A percentile compares a stretch with the other conserved stretches of the same genome.
These are phyloP conservation scores for Calosoma granatense DNA, from an alignment of 1,140 invertebrate genomes.

Conservation along the genomic window DNA sequence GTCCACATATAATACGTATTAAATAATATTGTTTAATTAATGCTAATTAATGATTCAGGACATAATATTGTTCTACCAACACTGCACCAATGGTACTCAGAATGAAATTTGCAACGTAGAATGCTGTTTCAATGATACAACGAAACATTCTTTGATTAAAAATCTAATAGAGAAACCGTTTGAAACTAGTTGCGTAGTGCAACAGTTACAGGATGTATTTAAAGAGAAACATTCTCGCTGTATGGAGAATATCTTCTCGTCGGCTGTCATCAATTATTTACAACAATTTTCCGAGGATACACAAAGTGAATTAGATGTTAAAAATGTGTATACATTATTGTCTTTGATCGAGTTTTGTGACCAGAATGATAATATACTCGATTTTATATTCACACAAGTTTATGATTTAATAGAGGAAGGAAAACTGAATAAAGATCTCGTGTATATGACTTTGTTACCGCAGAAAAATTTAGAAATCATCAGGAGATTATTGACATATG, in stretches of 20 bases:
- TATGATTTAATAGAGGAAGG: conserved; percentile 16
- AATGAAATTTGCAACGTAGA: neutral
- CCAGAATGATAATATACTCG: neutral
- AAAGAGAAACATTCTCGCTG: neutral
- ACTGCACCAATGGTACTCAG: neutral
- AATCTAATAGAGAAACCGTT: neutral
- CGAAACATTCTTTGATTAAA: neutral
- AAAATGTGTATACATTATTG: neutral
- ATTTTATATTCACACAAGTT: conserved; percentile 3
- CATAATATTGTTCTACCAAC: neutral
- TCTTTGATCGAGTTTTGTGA: neutral
- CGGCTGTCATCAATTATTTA: neutral
- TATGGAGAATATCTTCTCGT: neutral
- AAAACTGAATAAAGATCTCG: conserved; percentile 21
- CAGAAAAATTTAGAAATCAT: conserved; percentile 22
- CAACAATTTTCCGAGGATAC: neutral
- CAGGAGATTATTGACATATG: conserved; percentile 21
- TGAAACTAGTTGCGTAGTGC: neutral
- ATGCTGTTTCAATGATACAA: neutral
- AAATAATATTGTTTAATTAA: neutral
- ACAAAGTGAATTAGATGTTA: neutral
- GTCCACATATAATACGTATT: neutral
- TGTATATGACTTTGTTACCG: conserved; percentile 25
- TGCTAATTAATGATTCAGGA: neutral
- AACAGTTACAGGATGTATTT: neutral